phyloP scores from a whole-genome alignment of 2,797 vertebrate species.

The Enteromius fasciolatus region DNA sequence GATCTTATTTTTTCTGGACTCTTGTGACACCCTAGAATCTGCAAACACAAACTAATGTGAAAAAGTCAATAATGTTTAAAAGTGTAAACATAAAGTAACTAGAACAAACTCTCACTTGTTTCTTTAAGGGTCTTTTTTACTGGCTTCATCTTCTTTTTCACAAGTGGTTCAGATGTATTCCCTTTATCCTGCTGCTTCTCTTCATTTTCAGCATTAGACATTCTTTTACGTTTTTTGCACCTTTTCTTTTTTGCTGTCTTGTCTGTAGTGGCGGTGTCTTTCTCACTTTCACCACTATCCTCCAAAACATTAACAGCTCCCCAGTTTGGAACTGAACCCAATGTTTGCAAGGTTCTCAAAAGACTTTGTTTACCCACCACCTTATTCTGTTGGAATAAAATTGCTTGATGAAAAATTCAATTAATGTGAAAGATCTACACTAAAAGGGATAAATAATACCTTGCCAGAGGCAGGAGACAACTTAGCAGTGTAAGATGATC shows the following conservation, averaged over 20 bases:
- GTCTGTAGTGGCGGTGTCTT: conserved; percentile 25
- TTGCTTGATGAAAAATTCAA: background rate
- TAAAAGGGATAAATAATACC: conserved; percentile 14
- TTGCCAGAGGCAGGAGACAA: conserved; percentile 21
- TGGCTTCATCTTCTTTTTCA: conserved; percentile 54
- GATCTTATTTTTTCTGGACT: conserved; percentile 30
- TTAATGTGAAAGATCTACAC: background rate
- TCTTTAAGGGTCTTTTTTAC: conserved; percentile 47
- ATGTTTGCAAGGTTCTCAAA: conserved; percentile 75
- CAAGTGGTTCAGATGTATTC: conserved; percentile 43
- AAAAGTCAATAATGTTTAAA: background rate
- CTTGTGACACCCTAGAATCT: conserved; percentile 2
- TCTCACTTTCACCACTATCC: conserved; percentile 72
- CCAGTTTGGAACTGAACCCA: conserved; percentile 76
- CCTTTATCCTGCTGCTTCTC: conserved; percentile 43
- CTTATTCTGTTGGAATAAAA: conserved; percentile 58
- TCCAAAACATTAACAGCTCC: conserved; percentile 45
- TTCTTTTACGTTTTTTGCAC: conserved; percentile 67
- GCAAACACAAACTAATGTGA: conserved; percentile 1
- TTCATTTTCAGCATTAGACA: conserved; percentile 45
- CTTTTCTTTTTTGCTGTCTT: conserved; percentile 73
- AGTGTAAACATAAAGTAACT: background rate
- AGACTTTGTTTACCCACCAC: conserved; percentile 75
- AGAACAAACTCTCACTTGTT: conserved; percentile 55
- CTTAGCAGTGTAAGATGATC: conserved; percentile 38